Conservation (phyloP, 2,888 invertebrate genomes). For the Phrixothrix hirtus region DNA sequence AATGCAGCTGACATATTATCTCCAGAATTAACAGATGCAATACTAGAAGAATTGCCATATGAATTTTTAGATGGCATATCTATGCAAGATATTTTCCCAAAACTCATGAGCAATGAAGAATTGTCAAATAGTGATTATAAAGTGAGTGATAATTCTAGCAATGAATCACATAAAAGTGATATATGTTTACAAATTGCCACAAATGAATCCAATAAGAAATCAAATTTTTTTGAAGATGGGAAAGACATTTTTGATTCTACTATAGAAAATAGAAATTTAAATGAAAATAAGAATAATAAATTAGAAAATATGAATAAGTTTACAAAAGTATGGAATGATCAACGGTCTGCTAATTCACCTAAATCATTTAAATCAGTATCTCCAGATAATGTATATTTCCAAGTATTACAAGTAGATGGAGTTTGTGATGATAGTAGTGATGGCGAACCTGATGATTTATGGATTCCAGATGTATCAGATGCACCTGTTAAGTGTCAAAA, state of each 20-base stretch:
- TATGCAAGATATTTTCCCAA: slow-evolving; percentile 82
- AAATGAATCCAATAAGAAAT: slow-evolving; percentile 16
- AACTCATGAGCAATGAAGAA: slow-evolving; percentile 71
- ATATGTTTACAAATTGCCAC: slow-evolving; percentile 5
- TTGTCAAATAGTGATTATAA: slow-evolving; percentile 64
- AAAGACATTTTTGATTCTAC: slow-evolving; percentile 62
- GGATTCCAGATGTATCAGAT: slow-evolving; percentile 60
- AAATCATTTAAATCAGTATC: slow-evolving; percentile 66
- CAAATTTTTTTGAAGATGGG: slow-evolving; percentile 39
- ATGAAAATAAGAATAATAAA: slow-evolving; percentile 67
- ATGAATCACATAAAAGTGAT: slow-evolving; percentile 24
- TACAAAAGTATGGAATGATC: slow-evolving; percentile 61
- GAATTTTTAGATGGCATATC: slow-evolving; percentile 82
- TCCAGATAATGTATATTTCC: slow-evolving; percentile 54
- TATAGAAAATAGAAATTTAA: slow-evolving; percentile 55
- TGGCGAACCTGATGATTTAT: slow-evolving; percentile 43
- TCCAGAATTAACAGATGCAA: slow-evolving; percentile 85
- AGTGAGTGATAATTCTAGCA: slow-evolving; percentile 43
- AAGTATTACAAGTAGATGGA: slow-evolving; percentile 63
- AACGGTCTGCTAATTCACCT: slow-evolving; percentile 69
- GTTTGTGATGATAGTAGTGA: slow-evolving; percentile 59
- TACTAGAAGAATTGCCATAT: slow-evolving; percentile 82
- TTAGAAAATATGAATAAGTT: slow-evolving; percentile 54
- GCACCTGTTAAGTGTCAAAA: slow-evolving; percentile 83
- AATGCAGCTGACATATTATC: slow-evolving; percentile 78